Base-by-base conservation (phyloP, 2,888 invertebrate genomes). In the Oscheius onirici region DNA sequence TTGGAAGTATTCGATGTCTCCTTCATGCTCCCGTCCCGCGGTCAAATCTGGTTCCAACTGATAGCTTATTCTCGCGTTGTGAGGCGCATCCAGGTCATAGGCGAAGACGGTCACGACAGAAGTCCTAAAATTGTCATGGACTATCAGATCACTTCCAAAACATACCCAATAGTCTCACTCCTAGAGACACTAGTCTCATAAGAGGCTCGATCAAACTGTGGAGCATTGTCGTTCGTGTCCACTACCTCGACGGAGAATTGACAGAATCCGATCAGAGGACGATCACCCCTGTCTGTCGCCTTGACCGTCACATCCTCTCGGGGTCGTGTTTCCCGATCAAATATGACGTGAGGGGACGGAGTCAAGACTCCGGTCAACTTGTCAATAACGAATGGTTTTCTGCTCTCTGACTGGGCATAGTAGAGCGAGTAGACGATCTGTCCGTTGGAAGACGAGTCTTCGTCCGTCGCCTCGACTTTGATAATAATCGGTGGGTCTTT, bases 171-270 rank as follows among this genome's bases (percentile, higher is more conserved):
- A 8, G 80, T 63, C 71, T 79, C 79, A 11, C 71, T 69, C 20
- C 83, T 41, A 8, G 77, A 79, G 8, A 88, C 84, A 34, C 83
- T 79, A 3, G 88, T 84, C 58, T 86, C 83, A 20, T 89, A 89
- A 26, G 78, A 78, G 2, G 88, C 75, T 77, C 87, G 71, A 86
- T 84, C 73, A 91, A 99, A 97, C 90, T 94, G 94, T 79, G 97
- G 97, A 77, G 95, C 95, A 91, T 99, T 97, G 92, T 99, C 99
- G 92, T 99, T 99, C 91, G 95, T 96, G 91, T 99, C 97, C 85
- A 95, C 95, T 88, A 97, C 95, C 90, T 95, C 95, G 57, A 96
- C 96, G 90, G 95, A 95, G 88, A 99, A 97, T 8, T 97, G 97
- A 89, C 99, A 99, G 80, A 97, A 96, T 28, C 97, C 96, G 89